Percentiles rank a stretch among this genome's conserved stretches.
Evolutionary conservation across 2,888 invertebrate species (phyloP).

Genomic region (Drosophila algonquin): DNA sequence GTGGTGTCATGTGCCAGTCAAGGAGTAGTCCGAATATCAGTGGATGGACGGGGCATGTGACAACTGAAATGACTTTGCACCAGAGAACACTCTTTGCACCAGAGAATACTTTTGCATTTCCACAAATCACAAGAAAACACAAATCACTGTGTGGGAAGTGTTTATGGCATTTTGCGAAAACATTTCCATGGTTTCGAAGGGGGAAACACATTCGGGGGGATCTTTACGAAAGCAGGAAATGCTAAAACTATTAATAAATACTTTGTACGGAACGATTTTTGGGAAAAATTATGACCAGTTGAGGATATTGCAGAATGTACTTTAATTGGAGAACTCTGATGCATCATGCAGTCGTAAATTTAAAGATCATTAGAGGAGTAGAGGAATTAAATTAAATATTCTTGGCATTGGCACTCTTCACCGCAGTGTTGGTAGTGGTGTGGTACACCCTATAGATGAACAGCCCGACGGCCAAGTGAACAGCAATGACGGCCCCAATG

Average conservation of each 20-base stretch:
- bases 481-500: slow-evolving; percentile 35
- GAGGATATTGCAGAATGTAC: neutral
- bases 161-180: slow-evolving; percentile 14
- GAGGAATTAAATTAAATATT: neutral
- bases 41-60: slow-evolving; percentile 6
- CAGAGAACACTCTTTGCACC: neutral
- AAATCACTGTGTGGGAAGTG: slow-evolving; percentile 18
- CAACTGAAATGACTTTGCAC: slow-evolving; percentile 5
- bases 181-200: slow-evolving; percentile 6
- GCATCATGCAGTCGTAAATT: neutral
- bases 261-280: neutral
- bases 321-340: neutral
- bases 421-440: slow-evolving; percentile 4
- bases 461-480: slow-evolving; percentile 33
- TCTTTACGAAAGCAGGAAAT: slow-evolving; percentile 13
- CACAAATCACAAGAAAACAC: slow-evolving; percentile 19
- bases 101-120: no score
- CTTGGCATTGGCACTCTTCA: slow-evolving; percentile 2
- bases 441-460: slow-evolving; percentile 33
- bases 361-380: neutral
- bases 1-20: slow-evolving; percentile 15
- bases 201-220: neutral
- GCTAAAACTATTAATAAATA: slow-evolving; percentile 1
- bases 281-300: neutral
- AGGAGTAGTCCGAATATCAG: slow-evolving; percentile 5